A percentile compares a stretch with the other conserved stretches of the same genome.
phyloP scores from a whole-genome alignment of 2,113 vertebrate genomes.

The Oryzias curvinotus region DNA sequence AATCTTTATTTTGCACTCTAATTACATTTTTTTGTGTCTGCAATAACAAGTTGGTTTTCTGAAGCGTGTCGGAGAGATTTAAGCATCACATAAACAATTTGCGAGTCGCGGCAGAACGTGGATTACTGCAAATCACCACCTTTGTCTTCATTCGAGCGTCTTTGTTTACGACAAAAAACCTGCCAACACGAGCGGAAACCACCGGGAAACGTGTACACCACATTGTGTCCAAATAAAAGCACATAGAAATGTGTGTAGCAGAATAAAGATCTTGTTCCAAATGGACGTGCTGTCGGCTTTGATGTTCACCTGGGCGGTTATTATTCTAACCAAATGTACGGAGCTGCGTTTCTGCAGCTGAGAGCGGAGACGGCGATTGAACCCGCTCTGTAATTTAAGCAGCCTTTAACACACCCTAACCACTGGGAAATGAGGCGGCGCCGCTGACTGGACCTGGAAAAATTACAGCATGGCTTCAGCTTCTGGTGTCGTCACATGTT shows the following conservation, averaged over 20 bases:
- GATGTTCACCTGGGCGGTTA: not conserved
- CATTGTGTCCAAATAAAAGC: constrained; percentile 43
- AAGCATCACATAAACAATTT: constrained; percentile 19
- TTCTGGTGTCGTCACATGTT: constrained; percentile 50
- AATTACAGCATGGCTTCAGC: constrained; percentile 16
- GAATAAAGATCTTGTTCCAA: constrained; percentile 53
- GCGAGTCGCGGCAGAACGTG: constrained; percentile 32
- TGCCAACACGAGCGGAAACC: constrained; percentile 25
- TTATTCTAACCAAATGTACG: not conserved
- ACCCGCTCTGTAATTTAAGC: constrained; percentile 20
- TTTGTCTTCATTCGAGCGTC: constrained; percentile 25
- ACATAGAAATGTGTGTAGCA: constrained; percentile 47
- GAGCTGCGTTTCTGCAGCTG: constrained; percentile 19
- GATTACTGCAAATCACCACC: constrained; percentile 13
- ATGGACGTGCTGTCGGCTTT: constrained; percentile 11
- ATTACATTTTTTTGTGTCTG: not conserved
- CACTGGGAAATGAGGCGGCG: constrained; percentile 46
- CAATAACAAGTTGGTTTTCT: constrained; percentile 7
- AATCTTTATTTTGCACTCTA: constrained; percentile 50
- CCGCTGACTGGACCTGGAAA: constrained; percentile 23
- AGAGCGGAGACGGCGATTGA: constrained; percentile 20
- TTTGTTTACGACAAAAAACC: constrained; percentile 31
- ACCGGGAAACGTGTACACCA: not conserved
- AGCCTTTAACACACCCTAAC: constrained; percentile 45
- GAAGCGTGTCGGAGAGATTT: constrained; percentile 3